Conservation (phyloP, 2,888 invertebrate genomes). For the Blomia tropicalis region DNA sequence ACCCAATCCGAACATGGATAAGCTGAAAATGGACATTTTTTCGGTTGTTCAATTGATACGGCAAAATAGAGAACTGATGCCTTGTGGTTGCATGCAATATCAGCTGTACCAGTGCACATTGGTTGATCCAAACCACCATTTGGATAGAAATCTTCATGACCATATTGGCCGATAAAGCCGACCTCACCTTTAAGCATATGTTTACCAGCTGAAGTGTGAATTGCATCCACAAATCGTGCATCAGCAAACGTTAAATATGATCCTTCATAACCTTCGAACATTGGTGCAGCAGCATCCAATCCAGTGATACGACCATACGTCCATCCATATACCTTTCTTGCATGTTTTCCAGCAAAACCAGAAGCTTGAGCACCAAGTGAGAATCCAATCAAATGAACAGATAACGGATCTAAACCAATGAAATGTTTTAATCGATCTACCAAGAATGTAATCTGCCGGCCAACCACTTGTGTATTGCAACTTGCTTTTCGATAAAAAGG, state of each 20-base stretch:
- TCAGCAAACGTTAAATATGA: conserved; percentile 27
- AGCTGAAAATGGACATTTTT: too few relatives aligned
- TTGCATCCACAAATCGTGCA: conserved; percentile 36
- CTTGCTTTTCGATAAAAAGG: conserved; percentile 1
- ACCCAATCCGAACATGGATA: too few relatives aligned
- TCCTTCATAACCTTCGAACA: conserved; percentile 20
- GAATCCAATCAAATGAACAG: conserved; percentile 24
- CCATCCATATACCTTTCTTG: background rate
- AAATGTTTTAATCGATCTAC: background rate
- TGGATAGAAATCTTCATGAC: conserved; percentile 35
- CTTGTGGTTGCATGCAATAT: conserved; percentile 9
- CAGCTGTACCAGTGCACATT: background rate
- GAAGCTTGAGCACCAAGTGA: conserved; percentile 22
- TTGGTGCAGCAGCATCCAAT: conserved; percentile 19
- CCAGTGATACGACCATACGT: conserved; percentile 25
- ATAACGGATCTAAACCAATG: background rate
- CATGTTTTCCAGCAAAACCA: conserved; percentile 18
- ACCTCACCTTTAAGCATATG: conserved; percentile 24
- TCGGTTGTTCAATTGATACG: background rate
- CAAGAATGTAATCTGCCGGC: conserved; percentile 12
- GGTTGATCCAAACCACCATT: conserved; percentile 32
- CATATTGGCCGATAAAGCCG: conserved; percentile 31
- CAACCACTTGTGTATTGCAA: conserved; percentile 15
- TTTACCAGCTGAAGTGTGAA: conserved; percentile 34
- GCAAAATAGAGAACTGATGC: conserved; percentile 1